These are phyloP conservation scores for Strix aluco DNA, from an alignment of 2,113 vertebrate species.

Conservation along the genomic window DNA sequence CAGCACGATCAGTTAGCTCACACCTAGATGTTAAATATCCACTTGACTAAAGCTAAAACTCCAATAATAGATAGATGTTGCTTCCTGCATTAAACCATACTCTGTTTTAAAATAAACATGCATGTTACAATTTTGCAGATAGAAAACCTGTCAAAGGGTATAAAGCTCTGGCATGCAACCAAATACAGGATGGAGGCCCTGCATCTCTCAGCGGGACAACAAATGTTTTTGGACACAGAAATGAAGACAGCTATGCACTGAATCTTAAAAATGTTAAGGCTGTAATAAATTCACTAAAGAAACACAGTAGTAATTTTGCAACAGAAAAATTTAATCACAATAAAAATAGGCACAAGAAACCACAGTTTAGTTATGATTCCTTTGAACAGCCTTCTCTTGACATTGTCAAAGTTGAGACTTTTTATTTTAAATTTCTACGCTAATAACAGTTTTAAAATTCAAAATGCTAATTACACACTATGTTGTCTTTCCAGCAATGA, in stretches of 20 bases:
- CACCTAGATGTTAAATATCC: not conserved
- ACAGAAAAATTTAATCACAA: not conserved
- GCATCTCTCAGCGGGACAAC: not conserved
- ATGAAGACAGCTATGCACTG: not conserved
- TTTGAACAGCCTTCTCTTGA: not conserved
- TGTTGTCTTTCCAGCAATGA: not conserved
- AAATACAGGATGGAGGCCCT: not conserved
- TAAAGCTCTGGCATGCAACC: not conserved
- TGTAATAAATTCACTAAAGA: not conserved
- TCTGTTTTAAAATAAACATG: not conserved
- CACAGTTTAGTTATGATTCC: not conserved
- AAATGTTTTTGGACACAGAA: not conserved
- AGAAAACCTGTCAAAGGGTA: not conserved
- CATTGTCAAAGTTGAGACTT: not conserved
- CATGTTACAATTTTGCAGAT: not conserved
- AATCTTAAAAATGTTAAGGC: not conserved
- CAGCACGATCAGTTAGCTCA: not conserved
- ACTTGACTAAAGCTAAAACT: not conserved
- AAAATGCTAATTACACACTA: not conserved
- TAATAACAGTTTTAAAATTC: not conserved
- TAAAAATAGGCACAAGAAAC: not conserved
- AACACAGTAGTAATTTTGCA: not conserved
- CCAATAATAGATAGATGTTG: accelerated
- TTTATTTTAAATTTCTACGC: not conserved
- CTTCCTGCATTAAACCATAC: not conserved